A percentile compares a stretch with the other conserved stretches of the same genome.
Evolutionary conservation across 2,797 vertebrate species (phyloP).

Genomic region (Cynopterus sphinx): DNA sequence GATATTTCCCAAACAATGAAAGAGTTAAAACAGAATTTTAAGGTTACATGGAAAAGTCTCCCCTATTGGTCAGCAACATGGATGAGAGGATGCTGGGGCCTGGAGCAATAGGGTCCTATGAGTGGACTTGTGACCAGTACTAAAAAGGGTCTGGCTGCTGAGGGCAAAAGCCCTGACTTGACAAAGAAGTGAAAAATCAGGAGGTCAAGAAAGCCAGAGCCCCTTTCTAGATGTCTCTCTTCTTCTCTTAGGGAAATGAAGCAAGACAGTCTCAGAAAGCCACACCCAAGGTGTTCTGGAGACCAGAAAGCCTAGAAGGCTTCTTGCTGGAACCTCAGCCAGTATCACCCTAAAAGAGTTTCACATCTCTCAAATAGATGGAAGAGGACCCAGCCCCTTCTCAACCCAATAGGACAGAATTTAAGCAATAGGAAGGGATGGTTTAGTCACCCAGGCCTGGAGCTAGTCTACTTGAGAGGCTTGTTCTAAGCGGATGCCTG

Average conservation of each 20-base stretch:
- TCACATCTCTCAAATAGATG: background rate
- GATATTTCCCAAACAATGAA: background rate
- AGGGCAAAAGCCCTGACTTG: background rate
- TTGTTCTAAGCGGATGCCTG: background rate
- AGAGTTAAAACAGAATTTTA: background rate
- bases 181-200: background rate
- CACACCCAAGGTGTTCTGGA: background rate
- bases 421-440: background rate
- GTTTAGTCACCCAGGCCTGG: background rate
- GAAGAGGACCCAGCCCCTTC: background rate
- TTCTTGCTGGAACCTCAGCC: background rate
- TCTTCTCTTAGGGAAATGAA: background rate
- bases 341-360: background rate
- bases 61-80: accelerated
- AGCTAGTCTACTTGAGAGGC: background rate
- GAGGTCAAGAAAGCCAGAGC: background rate
- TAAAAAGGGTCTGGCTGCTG: background rate
- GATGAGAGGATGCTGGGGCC: too few relatives aligned
- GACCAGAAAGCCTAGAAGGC: background rate
- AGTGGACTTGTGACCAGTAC: too few relatives aligned
- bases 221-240: background rate
- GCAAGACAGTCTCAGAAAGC: background rate
- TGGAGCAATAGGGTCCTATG: accelerated
- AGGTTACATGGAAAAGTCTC: background rate
- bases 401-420: background rate